Percentiles rank a stretch among this genome's conserved stretches.
Conservation (phyloP, 2,113 vertebrate genomes). For the Lonchura striata region DNA sequence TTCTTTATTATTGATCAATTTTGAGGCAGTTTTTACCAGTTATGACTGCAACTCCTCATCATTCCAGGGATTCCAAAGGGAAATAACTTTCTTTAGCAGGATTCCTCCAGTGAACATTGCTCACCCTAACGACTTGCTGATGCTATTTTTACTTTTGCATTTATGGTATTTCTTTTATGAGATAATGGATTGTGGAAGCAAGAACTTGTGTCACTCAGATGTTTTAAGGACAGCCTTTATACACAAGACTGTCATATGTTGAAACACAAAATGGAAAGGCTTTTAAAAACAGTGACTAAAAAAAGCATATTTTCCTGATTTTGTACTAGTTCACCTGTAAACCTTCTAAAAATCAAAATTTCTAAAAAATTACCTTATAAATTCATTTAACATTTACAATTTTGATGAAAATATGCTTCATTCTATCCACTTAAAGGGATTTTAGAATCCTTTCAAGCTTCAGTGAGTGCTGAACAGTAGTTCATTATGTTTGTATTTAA, state of each 20-base stretch:
- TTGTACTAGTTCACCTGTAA: background rate
- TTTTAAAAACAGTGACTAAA: background rate
- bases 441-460: background rate
- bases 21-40: background rate
- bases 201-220: background rate
- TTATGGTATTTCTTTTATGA: background rate
- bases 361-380: background rate
- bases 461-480: background rate
- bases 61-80: background rate
- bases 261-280: background rate
- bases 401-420: background rate
- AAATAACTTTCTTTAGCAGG: background rate
- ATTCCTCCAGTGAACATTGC: background rate
- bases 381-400: background rate
- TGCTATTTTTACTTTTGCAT: background rate
- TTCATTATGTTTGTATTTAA: background rate
- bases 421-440: background rate
- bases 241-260: background rate
- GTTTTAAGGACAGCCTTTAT: background rate
- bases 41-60: background rate
- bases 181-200: background rate
- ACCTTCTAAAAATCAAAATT: background rate
- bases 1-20: background rate
- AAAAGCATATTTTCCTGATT: background rate
- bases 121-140: background rate